These are phyloP conservation scores for Zelostemma sp. DNA, from an alignment of 1,140 invertebrate genomes.

Conservation along the genomic window DNA sequence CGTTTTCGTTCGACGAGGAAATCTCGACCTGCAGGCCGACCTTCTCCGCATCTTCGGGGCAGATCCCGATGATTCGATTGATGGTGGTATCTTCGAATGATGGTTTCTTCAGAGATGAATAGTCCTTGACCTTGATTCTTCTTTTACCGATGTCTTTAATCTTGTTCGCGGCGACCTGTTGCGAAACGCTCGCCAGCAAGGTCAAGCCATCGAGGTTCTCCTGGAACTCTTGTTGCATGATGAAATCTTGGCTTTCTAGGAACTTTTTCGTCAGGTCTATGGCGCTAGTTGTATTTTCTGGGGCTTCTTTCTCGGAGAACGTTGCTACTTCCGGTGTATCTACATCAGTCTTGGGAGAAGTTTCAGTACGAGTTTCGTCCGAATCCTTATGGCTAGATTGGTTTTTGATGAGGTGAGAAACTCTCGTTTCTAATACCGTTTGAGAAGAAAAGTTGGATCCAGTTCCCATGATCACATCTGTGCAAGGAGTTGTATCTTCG, in stretches of 20 bases:
- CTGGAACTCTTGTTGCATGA: conserved; percentile 45
- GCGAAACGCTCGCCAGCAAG: conserved; percentile 63
- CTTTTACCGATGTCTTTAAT: conserved; percentile 15
- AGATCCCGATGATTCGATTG: conserved; percentile 50
- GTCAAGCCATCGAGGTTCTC: conserved; percentile 61
- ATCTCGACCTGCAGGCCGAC: conserved; percentile 59
- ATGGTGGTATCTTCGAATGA: conserved; percentile 12
- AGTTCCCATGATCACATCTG: no score
- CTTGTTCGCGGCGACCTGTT: conserved; percentile 40
- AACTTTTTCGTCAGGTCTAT: no score
- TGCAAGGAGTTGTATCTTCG: no score
- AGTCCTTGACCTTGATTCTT: conserved; percentile 61
- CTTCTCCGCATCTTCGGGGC: conserved; percentile 56
- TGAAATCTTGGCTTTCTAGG: conserved; percentile 16
- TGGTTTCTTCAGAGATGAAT: conserved; percentile 43
- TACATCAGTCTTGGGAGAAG: conserved; percentile 33
- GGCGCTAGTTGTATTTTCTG: neutral
- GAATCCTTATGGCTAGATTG: conserved; percentile 22
- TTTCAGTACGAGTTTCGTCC: conserved; percentile 12
- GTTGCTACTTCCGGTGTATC: conserved; percentile 5
- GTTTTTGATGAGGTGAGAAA: conserved; percentile 22
- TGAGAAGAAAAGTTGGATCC: conserved; percentile 15
- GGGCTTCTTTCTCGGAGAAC: neutral
- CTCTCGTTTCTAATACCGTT: conserved; percentile 38
- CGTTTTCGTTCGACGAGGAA: conserved; percentile 45